Conservation (phyloP, 2,888 invertebrate species). For the Troilus luridus region DNA sequence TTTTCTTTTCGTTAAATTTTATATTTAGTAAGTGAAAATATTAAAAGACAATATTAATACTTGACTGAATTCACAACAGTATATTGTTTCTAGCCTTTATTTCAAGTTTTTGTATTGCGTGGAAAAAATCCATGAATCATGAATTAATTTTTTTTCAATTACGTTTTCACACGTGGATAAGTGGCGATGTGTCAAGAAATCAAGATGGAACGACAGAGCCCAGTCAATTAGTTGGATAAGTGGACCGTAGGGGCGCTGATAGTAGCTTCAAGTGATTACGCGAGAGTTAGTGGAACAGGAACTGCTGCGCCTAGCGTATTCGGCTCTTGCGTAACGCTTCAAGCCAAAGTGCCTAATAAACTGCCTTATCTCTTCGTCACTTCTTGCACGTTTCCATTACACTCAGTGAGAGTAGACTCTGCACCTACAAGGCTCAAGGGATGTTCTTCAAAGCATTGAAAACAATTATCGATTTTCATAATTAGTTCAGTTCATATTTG, state of each 20-base stretch:
- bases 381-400: not conserved
- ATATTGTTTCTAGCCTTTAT: too few relatives aligned
- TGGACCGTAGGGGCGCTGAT: not conserved
- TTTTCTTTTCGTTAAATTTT: too few relatives aligned
- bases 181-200: not conserved
- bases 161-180: not conserved
- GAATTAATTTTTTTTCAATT: too few relatives aligned
- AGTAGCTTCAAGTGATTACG: not conserved
- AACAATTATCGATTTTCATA: not conserved
- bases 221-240: not conserved
- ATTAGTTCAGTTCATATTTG: not conserved
- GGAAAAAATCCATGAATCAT: too few relatives aligned
- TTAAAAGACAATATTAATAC: too few relatives aligned
- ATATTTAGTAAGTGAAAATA: too few relatives aligned
- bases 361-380: not conserved
- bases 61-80: too few relatives aligned
- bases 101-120: too few relatives aligned
- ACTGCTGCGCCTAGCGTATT: not conserved
- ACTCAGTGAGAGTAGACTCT: not conserved
- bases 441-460: not conserved
- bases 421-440: too few relatives aligned
- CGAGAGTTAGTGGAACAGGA: slow-evolving; percentile 3
- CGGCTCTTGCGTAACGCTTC: not conserved
- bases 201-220: not conserved
- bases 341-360: not conserved